phyloP scores from a whole-genome alignment of 2,113 vertebrate genomes.

The Rhabdornis inornatus region DNA sequence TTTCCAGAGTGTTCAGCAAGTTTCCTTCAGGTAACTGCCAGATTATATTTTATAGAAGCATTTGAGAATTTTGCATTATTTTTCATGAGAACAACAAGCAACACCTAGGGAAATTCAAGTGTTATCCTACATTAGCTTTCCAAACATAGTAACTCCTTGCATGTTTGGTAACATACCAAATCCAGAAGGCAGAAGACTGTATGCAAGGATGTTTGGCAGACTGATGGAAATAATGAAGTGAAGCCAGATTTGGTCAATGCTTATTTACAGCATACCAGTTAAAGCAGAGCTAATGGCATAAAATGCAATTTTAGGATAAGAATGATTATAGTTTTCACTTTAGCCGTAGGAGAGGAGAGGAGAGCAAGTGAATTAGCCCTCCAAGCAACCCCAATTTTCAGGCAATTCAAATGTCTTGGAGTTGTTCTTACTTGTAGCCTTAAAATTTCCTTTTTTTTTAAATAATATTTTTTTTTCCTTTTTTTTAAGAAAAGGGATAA shows the following conservation, averaged over 20 bases:
- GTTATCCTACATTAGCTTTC: not conserved
- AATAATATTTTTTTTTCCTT: not conserved
- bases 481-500: not conserved
- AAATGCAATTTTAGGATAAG: not conserved
- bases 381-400: not conserved
- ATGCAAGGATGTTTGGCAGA: not conserved
- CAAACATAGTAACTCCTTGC: not conserved
- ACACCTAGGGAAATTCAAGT: not conserved
- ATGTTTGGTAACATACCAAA: not conserved
- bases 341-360: not conserved
- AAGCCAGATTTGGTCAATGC: not conserved
- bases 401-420: not conserved
- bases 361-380: not conserved
- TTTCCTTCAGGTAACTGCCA: not conserved
- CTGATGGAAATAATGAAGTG: not conserved
- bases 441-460: not conserved
- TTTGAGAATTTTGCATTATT: not conserved
- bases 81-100: not conserved
- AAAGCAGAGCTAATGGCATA: not conserved
- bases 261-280: not conserved
- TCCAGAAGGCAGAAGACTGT: not conserved
- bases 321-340: not conserved
- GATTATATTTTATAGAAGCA: not conserved
- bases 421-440: not conserved
- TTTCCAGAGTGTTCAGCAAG: not conserved